Evolutionary conservation across 2,888 invertebrate species (phyloP), one percentile per base, ranked within the genome.

Genomic region (Drosophila buzzatii): DNA sequence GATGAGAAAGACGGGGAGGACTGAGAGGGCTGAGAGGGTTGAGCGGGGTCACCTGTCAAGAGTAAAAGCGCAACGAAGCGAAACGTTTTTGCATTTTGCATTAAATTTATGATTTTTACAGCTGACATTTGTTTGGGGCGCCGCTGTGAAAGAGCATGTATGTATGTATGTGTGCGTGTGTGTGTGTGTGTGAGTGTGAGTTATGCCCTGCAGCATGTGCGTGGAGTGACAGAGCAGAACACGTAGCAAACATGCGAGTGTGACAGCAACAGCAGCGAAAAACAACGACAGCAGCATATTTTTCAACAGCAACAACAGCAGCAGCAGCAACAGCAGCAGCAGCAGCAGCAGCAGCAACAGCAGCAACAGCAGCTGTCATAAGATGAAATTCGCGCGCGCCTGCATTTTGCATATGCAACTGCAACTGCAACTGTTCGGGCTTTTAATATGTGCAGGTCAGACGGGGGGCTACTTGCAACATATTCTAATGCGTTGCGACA

Each of bases 341-440:
- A 35, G 16, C 55, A 62, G 37, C 68, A 61, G 23, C 67, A 63
- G 39, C 70, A 73, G 16, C 62, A 61, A 1, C 60, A 52, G 20
- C 62, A 66, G 64, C 69, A 79, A 44, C 70, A 89, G 87, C 91
- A 91, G 91, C 91, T 90, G 91, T 90, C 91, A 90, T 83, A 90
- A 87, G 90, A 91, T 91, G 92, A 91, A 91, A 89, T 92, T 89
- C 89, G 87, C 86, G 90, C 84, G 87, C 85, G 87, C 89, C 85
- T 85, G 90, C 85, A 89, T 82, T 74, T 88, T 85, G 85, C 85
- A 85, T 85, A 88, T 83, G 80, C 75, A 86, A 85, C 85, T 84
- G 77, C 84, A 84, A 73, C 70, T 84, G 81, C 84, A 84, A 73
- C 73, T 70, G 64, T 55, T 55, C 20, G 20, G 51, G 33, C 49